These are phyloP conservation scores for Rhopilema esculentum DNA, from an alignment of 30 jellyfish, hydroid and myxozoan genomes.

Conservation along the genomic window DNA sequence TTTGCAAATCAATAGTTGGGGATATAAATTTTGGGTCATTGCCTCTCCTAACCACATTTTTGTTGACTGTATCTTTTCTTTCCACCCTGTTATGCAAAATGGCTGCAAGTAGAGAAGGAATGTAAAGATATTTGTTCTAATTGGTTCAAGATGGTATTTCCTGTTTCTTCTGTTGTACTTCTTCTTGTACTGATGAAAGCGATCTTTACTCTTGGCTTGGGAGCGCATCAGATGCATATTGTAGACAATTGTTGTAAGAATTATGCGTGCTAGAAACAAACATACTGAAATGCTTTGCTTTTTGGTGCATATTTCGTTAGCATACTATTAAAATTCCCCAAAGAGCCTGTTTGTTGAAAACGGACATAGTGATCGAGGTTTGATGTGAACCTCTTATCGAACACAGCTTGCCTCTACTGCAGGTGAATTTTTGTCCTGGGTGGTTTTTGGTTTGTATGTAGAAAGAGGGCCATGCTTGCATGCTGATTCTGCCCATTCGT, in stretches of 20 bases:
- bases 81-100: conserved; percentile 9
- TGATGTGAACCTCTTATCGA: no score
- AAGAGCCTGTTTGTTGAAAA: no score
- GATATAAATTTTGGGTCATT: conserved; percentile 44
- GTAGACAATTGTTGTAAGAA: neutral
- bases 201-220: neutral
- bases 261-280: no score
- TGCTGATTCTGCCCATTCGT: no score
- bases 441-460: no score
- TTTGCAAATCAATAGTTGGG: conserved; percentile 9
- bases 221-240: conserved; percentile 1
- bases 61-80: conserved; percentile 6
- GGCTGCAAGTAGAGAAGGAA: conserved; percentile 1
- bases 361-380: no score
- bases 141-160: neutral
- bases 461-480: no score
- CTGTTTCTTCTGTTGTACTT: conserved; percentile 29
- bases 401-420: no score
- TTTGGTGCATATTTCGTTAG: no score
- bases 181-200: neutral
- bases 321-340: no score
- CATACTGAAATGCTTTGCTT: no score
- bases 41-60: neutral
- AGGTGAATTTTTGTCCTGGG: no score
- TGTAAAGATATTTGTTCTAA: neutral